These are phyloP conservation scores for Lepilemur ruficaudatus DNA, from an alignment of 2,797 vertebrate species.

Conservation along the genomic window DNA sequence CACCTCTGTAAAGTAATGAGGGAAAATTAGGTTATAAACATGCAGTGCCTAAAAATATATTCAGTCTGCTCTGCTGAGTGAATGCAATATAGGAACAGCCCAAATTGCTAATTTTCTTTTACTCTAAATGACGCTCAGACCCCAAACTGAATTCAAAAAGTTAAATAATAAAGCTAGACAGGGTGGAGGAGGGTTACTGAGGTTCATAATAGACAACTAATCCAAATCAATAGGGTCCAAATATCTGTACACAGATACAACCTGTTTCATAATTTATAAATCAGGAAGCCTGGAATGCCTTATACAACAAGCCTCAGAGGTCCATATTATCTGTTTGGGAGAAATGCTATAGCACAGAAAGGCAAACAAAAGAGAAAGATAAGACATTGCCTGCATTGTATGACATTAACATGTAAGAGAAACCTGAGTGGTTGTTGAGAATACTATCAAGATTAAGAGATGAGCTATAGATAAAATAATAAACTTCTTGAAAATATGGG, in stretches of 20 bases:
- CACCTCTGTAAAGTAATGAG: constrained; percentile 84
- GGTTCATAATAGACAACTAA: constrained; percentile 29
- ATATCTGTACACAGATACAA: constrained; percentile 9
- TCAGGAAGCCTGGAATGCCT: neutral
- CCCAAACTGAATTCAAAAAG: constrained; percentile 62
- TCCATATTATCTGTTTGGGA: neutral
- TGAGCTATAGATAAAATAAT: neutral
- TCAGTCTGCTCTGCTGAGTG: constrained; percentile 74
- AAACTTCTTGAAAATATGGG: neutral
- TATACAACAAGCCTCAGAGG: neutral
- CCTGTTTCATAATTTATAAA: neutral
- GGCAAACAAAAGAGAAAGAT: neutral
- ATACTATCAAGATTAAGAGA: neutral
- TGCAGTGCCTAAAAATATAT: constrained; percentile 83
- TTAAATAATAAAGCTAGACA: constrained; percentile 77
- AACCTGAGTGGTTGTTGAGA: neutral
- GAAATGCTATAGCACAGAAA: neutral
- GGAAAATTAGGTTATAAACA: constrained; percentile 85
- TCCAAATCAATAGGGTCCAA: constrained; percentile 45
- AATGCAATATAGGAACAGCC: constrained; percentile 75
- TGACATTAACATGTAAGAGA: neutral
- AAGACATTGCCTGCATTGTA: neutral
- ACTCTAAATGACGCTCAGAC: constrained; percentile 44
- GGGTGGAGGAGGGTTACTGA: neutral
- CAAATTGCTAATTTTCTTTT: constrained; percentile 80